A percentile compares a stretch with the other conserved stretches of the same genome.
Evolutionary conservation across 2,797 vertebrate genomes (phyloP).

Genomic region (Leptatherina wallacei): DNA sequence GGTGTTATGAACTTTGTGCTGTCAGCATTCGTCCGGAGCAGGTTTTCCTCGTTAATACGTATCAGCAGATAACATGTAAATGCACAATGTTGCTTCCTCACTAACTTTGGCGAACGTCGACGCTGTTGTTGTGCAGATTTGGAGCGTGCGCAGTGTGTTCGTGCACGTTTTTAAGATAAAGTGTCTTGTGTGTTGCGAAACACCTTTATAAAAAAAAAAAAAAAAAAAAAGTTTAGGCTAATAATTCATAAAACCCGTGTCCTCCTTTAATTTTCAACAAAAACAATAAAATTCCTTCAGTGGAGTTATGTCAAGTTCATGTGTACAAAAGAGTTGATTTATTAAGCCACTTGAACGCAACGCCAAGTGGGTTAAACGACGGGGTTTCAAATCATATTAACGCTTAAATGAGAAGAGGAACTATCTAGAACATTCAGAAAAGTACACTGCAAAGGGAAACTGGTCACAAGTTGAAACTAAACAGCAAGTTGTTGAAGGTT

Average conservation of each 20-base stretch:
- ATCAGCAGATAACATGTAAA: background rate
- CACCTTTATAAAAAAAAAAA: no score
- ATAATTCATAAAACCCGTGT: no score
- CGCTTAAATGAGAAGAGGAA: no score
- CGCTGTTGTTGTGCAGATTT: background rate
- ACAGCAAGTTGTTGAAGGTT: background rate
- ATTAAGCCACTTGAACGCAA: background rate
- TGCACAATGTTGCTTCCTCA: background rate
- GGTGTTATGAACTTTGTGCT: background rate
- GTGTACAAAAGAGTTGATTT: background rate
- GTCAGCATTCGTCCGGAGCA: background rate
- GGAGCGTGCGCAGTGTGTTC: background rate
- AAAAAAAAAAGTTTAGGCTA: no score
- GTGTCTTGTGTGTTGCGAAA: slow-evolving; percentile 9
- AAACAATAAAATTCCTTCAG: background rate
- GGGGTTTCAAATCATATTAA: no score
- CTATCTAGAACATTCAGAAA: background rate
- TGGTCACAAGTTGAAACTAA: slow-evolving; percentile 7
- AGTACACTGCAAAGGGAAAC: slow-evolving; percentile 8
- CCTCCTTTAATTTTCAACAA: background rate
- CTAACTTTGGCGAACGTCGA: slow-evolving; percentile 20
- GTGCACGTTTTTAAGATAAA: background rate
- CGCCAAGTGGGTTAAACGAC: background rate
- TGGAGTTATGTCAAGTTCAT: background rate
- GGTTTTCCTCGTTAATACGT: background rate